phyloP scores from a whole-genome alignment of 92 coral and sea anemone genomes.

The Zoanthus sansibaricus region DNA sequence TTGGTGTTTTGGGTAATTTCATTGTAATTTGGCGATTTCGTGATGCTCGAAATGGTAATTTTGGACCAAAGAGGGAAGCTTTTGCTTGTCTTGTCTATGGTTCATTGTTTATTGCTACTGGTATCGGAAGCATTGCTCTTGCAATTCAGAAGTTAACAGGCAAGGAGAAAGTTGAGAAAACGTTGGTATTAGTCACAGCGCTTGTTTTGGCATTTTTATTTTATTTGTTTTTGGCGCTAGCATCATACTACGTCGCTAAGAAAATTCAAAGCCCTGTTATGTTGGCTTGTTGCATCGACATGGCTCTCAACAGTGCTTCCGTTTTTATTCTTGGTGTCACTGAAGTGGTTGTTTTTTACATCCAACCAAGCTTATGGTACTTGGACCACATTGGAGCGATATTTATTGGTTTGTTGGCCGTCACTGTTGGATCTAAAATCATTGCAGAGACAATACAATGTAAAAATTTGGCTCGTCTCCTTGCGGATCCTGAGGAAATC shows the following conservation, averaged over 20 bases:
- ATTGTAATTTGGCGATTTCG: conserved; percentile 41
- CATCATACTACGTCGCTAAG: conserved; percentile 7
- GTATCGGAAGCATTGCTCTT: conserved; percentile 10
- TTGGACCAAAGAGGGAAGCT: conserved; percentile 32
- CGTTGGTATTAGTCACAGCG: background rate
- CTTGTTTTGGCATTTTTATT: conserved; percentile 1
- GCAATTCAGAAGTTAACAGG: background rate
- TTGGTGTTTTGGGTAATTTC: conserved; percentile 1
- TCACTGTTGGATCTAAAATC: conserved; percentile 20
- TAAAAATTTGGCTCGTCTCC: background rate
- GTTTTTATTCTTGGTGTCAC: conserved; percentile 4
- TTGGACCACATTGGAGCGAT: conserved; percentile 37
- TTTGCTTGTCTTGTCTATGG: conserved; percentile 35
- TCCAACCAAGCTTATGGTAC: conserved; percentile 11
- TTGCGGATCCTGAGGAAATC: conserved; percentile 9
- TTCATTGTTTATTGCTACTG: conserved; percentile 19
- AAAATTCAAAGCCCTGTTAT: conserved; percentile 31
- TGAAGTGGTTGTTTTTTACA: background rate
- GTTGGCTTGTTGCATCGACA: conserved; percentile 29
- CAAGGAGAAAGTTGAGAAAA: background rate
- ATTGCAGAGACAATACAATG: conserved; percentile 24
- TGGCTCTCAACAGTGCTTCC: background rate
- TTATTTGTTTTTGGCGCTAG: background rate
- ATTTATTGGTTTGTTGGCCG: conserved; percentile 10
- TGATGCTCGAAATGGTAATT: background rate